Conservation (phyloP, 2,888 invertebrate species). For the Campaea margaritaria region DNA sequence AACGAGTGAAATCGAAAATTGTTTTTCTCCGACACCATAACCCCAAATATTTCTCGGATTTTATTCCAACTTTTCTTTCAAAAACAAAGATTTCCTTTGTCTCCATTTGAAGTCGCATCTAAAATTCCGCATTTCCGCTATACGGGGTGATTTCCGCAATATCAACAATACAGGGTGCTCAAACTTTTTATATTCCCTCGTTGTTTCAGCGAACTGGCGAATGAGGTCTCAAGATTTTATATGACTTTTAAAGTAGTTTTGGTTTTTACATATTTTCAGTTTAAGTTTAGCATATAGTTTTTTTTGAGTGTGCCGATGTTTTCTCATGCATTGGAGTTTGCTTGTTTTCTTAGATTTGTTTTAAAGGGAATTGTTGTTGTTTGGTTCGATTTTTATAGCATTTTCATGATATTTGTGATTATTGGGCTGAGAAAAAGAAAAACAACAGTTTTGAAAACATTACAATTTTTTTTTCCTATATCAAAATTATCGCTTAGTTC, state of each 20-base stretch:
- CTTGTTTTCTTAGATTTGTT: slow-evolving; percentile 8
- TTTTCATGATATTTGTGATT: slow-evolving; percentile 1
- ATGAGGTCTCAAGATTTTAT: slow-evolving; percentile 53
- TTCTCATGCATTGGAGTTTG: slow-evolving; percentile 8
- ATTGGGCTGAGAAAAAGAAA: not conserved
- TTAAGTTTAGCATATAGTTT: slow-evolving; percentile 15
- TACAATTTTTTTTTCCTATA: no score
- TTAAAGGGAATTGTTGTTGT: slow-evolving; percentile 12
- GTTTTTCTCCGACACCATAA: not conserved
- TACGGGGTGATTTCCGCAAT: slow-evolving; percentile 22
- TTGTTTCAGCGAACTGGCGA: slow-evolving; percentile 32
- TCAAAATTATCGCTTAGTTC: no score
- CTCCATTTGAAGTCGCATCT: slow-evolving; percentile 21
- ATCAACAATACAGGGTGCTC: slow-evolving; percentile 27
- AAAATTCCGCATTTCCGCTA: slow-evolving; percentile 33
- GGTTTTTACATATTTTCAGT: slow-evolving; percentile 33
- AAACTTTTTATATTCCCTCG: slow-evolving; percentile 44
- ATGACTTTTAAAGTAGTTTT: slow-evolving; percentile 60
- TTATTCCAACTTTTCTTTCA: slow-evolving; percentile 6
- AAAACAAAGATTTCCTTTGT: slow-evolving; percentile 16
- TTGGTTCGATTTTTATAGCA: slow-evolving; percentile 4
- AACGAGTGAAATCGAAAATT: slow-evolving; percentile 5
- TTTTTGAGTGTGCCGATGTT: slow-evolving; percentile 15
- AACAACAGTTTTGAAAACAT: not conserved
- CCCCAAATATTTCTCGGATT: slow-evolving; percentile 4